Conservation (phyloP, 2,888 invertebrate species). For the Agonopterix arenella region DNA sequence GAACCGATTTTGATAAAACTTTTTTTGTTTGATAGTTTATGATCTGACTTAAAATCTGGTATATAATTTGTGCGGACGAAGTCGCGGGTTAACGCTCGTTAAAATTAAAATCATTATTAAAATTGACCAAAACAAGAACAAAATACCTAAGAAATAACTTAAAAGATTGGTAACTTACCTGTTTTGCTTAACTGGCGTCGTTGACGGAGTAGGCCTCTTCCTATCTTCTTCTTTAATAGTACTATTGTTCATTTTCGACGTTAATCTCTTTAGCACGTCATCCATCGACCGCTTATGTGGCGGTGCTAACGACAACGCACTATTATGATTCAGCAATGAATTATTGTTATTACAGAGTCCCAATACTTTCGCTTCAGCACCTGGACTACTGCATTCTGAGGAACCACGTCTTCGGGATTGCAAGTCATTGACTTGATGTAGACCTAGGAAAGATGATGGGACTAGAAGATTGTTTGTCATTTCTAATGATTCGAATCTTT, state of each 20-base stretch:
- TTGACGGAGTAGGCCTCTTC: slow-evolving; percentile 82
- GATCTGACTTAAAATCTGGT: too few relatives aligned
- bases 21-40: too few relatives aligned
- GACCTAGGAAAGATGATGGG: slow-evolving; percentile 70
- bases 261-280: slow-evolving; percentile 91
- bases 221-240: slow-evolving; percentile 84
- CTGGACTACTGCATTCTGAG: slow-evolving; percentile 85
- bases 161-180: slow-evolving; percentile 51
- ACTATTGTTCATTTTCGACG: slow-evolving; percentile 90
- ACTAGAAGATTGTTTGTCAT: slow-evolving; percentile 79
- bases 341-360: slow-evolving; percentile 81
- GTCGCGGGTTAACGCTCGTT: too few relatives aligned
- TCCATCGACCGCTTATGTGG: slow-evolving; percentile 91
- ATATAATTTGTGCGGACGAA: too few relatives aligned
- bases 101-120: too few relatives aligned
- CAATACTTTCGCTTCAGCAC: slow-evolving; percentile 80
- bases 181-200: slow-evolving; percentile 78
- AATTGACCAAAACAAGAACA: too few relatives aligned
- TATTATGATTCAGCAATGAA: slow-evolving; percentile 80
- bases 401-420: slow-evolving; percentile 72
- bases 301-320: slow-evolving; percentile 62
- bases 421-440: slow-evolving; percentile 76
- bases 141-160: too few relatives aligned
- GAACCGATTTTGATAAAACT: too few relatives aligned
- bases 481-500: slow-evolving; percentile 78